phyloP scores from a whole-genome alignment of 2,888 invertebrate species.

The Scelioninae gen. 1 region DNA sequence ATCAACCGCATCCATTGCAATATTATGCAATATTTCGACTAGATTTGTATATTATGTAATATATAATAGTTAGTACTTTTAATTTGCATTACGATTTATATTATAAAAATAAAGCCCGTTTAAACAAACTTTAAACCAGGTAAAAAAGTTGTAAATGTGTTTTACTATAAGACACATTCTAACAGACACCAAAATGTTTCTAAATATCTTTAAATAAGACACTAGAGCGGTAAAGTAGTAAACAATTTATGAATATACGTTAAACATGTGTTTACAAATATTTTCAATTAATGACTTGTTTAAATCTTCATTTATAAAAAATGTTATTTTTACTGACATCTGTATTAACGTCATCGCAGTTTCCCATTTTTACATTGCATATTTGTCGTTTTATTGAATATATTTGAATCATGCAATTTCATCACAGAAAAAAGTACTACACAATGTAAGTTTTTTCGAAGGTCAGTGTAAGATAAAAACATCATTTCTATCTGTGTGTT shows the following conservation, averaged over 20 bases:
- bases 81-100: background rate
- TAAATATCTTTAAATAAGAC: too few species aligned
- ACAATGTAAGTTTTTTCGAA: background rate
- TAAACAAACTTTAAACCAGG: too few species aligned
- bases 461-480: background rate
- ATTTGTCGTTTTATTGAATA: background rate
- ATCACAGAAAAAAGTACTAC: slow-evolving; percentile 36
- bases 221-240: background rate
- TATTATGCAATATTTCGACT: slow-evolving; percentile 33
- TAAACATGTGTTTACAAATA: too few species aligned
- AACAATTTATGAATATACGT: background rate
- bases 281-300: too few species aligned
- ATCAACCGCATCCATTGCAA: background rate
- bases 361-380: background rate
- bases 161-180: too few species aligned
- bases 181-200: too few species aligned
- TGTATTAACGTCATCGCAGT: background rate
- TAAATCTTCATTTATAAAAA: background rate
- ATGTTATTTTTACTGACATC: background rate
- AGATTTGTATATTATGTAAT: slow-evolving; percentile 10
- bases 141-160: too few species aligned
- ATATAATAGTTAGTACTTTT: background rate
- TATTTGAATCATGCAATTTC: slow-evolving; percentile 27
- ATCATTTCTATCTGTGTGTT: background rate
- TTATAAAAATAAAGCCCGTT: background rate